Conservation (phyloP, 2,888 invertebrate genomes). For the Ctenicera cuprea region DNA sequence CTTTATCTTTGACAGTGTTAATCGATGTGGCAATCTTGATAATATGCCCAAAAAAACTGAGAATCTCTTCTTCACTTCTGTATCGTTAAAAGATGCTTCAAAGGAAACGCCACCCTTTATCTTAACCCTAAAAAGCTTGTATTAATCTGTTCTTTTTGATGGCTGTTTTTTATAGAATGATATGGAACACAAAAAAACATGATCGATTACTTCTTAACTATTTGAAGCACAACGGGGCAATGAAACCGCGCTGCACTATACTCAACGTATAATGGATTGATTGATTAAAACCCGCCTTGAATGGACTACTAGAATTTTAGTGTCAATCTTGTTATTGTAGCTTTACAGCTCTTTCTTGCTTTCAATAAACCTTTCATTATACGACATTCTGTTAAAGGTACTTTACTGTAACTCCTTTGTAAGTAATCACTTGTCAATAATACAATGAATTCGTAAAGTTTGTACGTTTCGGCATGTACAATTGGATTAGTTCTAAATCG, state of each 20-base stretch:
- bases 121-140: not conserved
- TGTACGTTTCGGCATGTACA: no score
- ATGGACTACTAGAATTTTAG: constrained; percentile 32
- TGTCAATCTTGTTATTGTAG: constrained; percentile 32
- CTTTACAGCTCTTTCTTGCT: constrained; percentile 33
- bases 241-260: constrained; percentile 21
- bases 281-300: constrained; percentile 28
- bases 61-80: no score
- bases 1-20: no score
- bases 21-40: no score
- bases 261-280: constrained; percentile 28
- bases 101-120: not conserved
- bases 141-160: constrained; percentile 26
- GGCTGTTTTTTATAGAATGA: constrained; percentile 16
- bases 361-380: constrained; percentile 34
- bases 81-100: no score
- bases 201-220: constrained; percentile 28
- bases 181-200: constrained; percentile 27
- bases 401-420: constrained; percentile 1
- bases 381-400: constrained; percentile 1
- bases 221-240: constrained; percentile 11
- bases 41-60: no score
- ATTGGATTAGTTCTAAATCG: no score
- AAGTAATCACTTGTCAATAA: not conserved
- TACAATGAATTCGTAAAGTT: no score